Evolutionary conservation across 2,888 invertebrate genomes (phyloP), one percentile per base, ranked within the genome.

Genomic region (Drosophila bunnanda): DNA sequence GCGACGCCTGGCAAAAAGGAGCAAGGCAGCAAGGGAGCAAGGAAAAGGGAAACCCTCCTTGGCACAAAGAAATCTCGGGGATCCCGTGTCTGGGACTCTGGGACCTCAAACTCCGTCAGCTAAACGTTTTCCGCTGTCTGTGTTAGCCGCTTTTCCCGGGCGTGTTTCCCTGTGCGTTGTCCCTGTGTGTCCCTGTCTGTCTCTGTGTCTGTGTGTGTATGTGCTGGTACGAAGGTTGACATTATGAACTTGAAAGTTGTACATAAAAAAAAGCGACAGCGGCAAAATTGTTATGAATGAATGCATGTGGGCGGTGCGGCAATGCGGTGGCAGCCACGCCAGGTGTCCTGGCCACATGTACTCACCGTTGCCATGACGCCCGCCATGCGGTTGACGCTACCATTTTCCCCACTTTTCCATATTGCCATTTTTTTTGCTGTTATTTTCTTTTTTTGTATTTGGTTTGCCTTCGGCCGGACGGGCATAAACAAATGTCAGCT

Each of bases 161-260:
- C 50, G 50, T 52, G 20, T 22, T 52, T 15, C 50, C 50, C 50
- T 22, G 50, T 52, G 50, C 50, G 50, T 52, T 34, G 32, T 52
- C 32, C 50, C 38, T 38, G n/a, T 38, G 0, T 39, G 39, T 39
- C 39, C 25, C 48, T 46, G 46, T 46, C 13, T 48, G 52, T 39
- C 17, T 36, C 12, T 67, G 34, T 54, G 50, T 70, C n/a, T 53
- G 57, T 50, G 15, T 46, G 25, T 48, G 15, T 46, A n/a, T 30
- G 50, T 76, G 58, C 66, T 56, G 67, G 68, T 57, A 67, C 81
- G 89, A 86, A 89, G 90, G 90, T 90, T 91, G 90, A 91, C 90
- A 90, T 90, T 90, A 87, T 91, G 90, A 91, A 91, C 90, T 91
- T 91, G 90, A 91, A 91, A 91, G 87, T 82, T 80, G 86, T 84